Evolutionary conservation across 2,797 vertebrate species (phyloP).

Genomic region (Kryptopterus vitreolus): DNA sequence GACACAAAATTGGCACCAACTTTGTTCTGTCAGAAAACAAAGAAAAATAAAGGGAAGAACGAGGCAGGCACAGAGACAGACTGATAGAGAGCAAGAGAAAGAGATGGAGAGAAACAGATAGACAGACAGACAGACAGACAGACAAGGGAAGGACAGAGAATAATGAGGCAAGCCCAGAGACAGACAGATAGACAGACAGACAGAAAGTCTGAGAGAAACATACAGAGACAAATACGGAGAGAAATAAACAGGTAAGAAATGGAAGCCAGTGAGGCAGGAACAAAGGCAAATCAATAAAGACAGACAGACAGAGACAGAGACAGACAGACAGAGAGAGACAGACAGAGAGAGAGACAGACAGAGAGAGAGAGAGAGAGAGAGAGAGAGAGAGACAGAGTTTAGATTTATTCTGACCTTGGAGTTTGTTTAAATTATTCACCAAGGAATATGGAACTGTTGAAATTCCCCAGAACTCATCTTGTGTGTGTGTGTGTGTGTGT

Average conservation of each 20-base stretch:
- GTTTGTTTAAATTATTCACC: conserved; percentile 37
- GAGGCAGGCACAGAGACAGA: too few relatives aligned
- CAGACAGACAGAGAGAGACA: not conserved
- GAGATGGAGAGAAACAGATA: not conserved
- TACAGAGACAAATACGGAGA: too few relatives aligned
- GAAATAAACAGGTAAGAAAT: too few relatives aligned
- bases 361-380: not conserved
- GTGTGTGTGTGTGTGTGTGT: conserved; percentile 34
- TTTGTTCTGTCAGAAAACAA: not conserved
- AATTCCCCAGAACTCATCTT: conserved; percentile 27
- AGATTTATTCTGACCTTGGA: conserved; percentile 30
- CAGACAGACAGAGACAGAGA: too few relatives aligned
- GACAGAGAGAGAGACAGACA: not conserved
- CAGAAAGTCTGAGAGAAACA: too few relatives aligned
- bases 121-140: not conserved
- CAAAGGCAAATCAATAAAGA: too few relatives aligned
- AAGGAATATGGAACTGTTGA: conserved; percentile 29
- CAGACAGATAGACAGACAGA: too few relatives aligned
- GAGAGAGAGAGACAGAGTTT: conserved; percentile 8
- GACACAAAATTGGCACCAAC: too few relatives aligned
- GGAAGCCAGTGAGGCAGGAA: too few relatives aligned
- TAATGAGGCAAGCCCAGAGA: not conserved
- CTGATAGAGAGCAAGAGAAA: not conserved
- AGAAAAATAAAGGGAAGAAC: not conserved
- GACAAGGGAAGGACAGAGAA: not conserved